Evolutionary conservation across 2,113 vertebrate genomes (phyloP).

Genomic region (Zapornia atra): DNA sequence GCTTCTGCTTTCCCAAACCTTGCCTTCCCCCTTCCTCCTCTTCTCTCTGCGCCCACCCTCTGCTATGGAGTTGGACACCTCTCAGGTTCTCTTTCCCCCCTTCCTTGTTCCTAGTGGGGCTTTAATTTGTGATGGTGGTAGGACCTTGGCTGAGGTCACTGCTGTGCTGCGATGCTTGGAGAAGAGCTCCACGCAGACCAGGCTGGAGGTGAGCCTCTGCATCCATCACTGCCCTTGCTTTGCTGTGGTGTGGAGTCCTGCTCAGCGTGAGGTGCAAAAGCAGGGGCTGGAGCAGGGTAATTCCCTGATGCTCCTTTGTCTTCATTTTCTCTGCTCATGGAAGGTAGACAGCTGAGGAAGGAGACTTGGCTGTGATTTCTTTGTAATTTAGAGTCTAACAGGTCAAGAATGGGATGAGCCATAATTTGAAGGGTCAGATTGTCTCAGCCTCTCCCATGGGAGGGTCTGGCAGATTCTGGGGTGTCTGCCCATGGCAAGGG

Average conservation of each 20-base stretch:
- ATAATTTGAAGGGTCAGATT: background rate
- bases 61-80: accelerated
- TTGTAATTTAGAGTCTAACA: background rate
- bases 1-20: constrained; percentile 8
- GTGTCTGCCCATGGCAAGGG: accelerated
- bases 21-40: background rate
- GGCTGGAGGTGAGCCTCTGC: background rate
- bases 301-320: accelerated
- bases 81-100: background rate
- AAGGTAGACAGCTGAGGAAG: background rate
- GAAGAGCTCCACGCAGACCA: background rate
- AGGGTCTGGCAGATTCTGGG: background rate
- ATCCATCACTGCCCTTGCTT: background rate
- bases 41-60: background rate
- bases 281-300: background rate
- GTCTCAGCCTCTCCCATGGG: background rate
- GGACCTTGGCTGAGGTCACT: accelerated
- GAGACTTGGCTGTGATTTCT: background rate
- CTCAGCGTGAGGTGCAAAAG: background rate
- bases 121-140: background rate
- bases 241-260: background rate
- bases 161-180: accelerated
- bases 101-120: background rate
- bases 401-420: background rate
- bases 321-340: background rate